These are phyloP conservation scores for Pachymerium ferrugineum DNA, from an alignment of 2,888 invertebrate species.

Conservation along the genomic window DNA sequence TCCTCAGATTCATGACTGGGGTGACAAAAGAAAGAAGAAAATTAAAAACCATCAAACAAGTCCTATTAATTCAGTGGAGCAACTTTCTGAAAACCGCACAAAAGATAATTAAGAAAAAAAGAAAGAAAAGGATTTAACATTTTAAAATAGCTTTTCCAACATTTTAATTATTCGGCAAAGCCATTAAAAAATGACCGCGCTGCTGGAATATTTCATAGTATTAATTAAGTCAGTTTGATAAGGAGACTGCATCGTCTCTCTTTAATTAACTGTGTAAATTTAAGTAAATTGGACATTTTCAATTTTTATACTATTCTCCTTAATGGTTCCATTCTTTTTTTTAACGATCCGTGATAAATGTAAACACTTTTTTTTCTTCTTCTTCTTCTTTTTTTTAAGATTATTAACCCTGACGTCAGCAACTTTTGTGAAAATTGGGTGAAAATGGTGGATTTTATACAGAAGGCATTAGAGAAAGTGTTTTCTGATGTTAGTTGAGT, in stretches of 20 bases:
- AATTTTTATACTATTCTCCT: background rate
- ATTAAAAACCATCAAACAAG: too few relatives aligned
- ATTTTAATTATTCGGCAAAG: background rate
- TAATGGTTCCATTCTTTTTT: background rate
- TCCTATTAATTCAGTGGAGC: too few relatives aligned
- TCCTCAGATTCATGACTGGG: too few relatives aligned
- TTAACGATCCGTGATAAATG: background rate
- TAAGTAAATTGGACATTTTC: background rate
- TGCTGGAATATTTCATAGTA: background rate
- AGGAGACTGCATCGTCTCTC: background rate
- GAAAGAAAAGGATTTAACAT: too few relatives aligned
- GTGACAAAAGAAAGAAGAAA: too few relatives aligned
- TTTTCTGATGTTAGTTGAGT: conserved; percentile 13
- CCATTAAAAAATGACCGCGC: background rate
- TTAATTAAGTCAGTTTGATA: background rate
- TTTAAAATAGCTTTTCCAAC: too few relatives aligned
- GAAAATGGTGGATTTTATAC: background rate
- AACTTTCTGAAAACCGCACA: too few relatives aligned
- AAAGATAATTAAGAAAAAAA: too few relatives aligned
- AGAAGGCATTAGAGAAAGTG: conserved; percentile 4
- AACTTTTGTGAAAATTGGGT: background rate
- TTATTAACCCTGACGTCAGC: conserved; percentile 9
- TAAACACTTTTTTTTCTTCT: background rate
- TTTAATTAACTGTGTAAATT: background rate
- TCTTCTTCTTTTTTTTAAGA: background rate